Evolutionary conservation across 2,888 invertebrate genomes (phyloP), one percentile per base, ranked within the genome.

Genomic region (Noctua pronuba): DNA sequence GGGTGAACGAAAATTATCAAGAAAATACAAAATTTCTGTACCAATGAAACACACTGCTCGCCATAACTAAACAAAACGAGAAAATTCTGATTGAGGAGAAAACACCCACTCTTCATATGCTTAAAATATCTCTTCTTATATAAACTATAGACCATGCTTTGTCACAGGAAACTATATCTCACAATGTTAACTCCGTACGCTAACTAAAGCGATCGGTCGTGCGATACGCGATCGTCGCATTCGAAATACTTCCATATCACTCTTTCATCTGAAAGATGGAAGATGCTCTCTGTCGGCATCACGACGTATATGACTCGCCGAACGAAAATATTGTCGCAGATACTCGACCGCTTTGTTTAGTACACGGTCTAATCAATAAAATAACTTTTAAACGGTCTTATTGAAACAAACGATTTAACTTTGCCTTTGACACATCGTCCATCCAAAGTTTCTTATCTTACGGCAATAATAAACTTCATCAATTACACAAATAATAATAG

Each of bases 401-500:
- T 44, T 44, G 44, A 58, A 72, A 35, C n/a, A 28, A 55, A 73
- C 44, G n/a, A 74, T 66, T 41, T n/a, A n/a, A 52, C 11, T 69
- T 64, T 49, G 11, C 24, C 67, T 62, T 49, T 78, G 35, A 55
- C 67, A 78, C 16, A 46, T 78, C 21, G 0, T 31, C 46, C 3
- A 58, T 13, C 21, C 5, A 67, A 55, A 69, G 41, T 66, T 58
- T 31, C 21, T 6, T 46, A 67, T 62, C 60, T 55, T 6, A 10
- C n/a, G n/a, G 24, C 16, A 10, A 13, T 60, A 38, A 38, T 10
- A 62, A 67, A 82, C 52, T 77, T 74, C 21, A 60, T 44, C 35
- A 66, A 52, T 79, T 52, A 46, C 16, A 18, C n/a, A 28, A 71
- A 52, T 70, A 31, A 70, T 65, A 65, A 65, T 28, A 41, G 44